Evolutionary conservation across 2,888 invertebrate species (phyloP).

Genomic region (Macrosoma leucophasiata): DNA sequence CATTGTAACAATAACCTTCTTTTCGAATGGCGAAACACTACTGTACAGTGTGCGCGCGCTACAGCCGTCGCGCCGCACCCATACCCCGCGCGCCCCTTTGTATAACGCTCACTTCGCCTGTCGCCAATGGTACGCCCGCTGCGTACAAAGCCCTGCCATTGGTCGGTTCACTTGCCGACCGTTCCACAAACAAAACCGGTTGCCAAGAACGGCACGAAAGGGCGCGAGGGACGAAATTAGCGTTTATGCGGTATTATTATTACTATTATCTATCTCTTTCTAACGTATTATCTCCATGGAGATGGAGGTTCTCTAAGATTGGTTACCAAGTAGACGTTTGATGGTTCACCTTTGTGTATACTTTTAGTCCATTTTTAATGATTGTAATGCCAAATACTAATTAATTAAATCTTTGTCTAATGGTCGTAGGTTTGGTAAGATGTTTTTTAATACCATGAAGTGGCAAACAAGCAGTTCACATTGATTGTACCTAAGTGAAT

Average conservation of each 20-base stretch:
- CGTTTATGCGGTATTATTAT: slow-evolving; percentile 48
- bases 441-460: too few species aligned
- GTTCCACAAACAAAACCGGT: slow-evolving; percentile 72
- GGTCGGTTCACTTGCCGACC: slow-evolving; percentile 55
- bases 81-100: slow-evolving; percentile 46
- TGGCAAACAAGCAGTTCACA: too few species aligned
- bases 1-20: slow-evolving; percentile 72
- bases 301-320: too few species aligned
- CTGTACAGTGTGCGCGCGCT: slow-evolving; percentile 49
- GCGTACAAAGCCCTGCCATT: slow-evolving; percentile 40
- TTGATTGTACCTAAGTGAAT: too few species aligned
- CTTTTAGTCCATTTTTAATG: too few species aligned
- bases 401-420: too few species aligned
- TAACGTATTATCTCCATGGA: too few species aligned
- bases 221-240: slow-evolving; percentile 68
- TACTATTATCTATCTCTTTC: slow-evolving; percentile 46
- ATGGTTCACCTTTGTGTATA: too few species aligned
- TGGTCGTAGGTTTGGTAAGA: too few species aligned
- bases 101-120: slow-evolving; percentile 46
- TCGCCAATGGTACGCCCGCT: slow-evolving; percentile 67
- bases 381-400: too few species aligned
- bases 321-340: too few species aligned
- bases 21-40: slow-evolving; percentile 68
- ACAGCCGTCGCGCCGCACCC: slow-evolving; percentile 48
- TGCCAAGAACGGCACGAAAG: slow-evolving; percentile 64